Percentiles rank a stretch among this genome's conserved stretches.
These are phyloP conservation scores for Colaptes auratus DNA, from an alignment of 2,113 vertebrate genomes.

Conservation along the genomic window DNA sequence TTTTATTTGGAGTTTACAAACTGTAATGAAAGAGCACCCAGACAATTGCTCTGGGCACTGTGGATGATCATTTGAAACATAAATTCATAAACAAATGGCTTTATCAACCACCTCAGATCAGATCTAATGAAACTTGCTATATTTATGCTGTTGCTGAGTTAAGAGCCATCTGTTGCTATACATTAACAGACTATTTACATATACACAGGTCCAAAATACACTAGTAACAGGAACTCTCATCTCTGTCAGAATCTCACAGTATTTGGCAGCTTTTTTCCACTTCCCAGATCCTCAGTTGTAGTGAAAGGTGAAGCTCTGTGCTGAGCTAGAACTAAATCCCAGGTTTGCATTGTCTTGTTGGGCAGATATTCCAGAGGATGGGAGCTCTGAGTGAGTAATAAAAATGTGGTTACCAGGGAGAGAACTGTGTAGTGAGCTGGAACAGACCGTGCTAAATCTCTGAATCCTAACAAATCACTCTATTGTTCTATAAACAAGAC, in stretches of 20 bases:
- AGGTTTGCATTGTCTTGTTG: background rate
- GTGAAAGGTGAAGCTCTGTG: background rate
- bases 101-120: conserved; percentile 25
- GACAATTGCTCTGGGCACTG: conserved; percentile 34
- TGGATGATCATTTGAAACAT: conserved; percentile 11
- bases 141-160: conserved; percentile 39
- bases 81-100: conserved; percentile 41
- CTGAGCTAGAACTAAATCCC: background rate
- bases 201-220: background rate
- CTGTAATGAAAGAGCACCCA: conserved; percentile 38
- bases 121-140: conserved; percentile 19
- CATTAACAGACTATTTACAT: conserved; percentile 8
- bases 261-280: background rate
- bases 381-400: background rate
- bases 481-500: too few relatives aligned
- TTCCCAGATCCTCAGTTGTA: background rate
- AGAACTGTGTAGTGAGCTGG: background rate
- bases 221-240: background rate
- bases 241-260: background rate
- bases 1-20: conserved; percentile 46
- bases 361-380: background rate
- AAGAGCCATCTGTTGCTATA: conserved; percentile 26
- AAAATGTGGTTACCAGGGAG: background rate
- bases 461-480: background rate
- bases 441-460: background rate